These are phyloP conservation scores for Drosophila aff. DNA, from an alignment of 1,140 invertebrate species.

Conservation along the genomic window DNA sequence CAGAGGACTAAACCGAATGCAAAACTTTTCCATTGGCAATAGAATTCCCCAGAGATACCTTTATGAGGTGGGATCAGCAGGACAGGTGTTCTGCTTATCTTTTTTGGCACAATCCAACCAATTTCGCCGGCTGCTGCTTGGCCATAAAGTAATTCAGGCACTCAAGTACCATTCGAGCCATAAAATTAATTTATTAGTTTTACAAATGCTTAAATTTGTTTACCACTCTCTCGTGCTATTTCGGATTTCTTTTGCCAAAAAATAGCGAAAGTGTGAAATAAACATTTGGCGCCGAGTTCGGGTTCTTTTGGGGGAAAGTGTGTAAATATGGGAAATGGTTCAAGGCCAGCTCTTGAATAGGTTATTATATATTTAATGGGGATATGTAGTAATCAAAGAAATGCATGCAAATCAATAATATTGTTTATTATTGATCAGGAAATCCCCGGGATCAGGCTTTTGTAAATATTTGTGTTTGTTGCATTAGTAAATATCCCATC, in stretches of 20 bases:
- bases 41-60: conserved; percentile 4
- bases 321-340: conserved; percentile 37
- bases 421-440: conserved; percentile 23
- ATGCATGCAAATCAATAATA: background rate
- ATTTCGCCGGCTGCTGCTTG: conserved; percentile 23
- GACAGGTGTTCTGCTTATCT: conserved; percentile 49
- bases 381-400: conserved; percentile 13
- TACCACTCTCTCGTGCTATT: conserved; percentile 15
- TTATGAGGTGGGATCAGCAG: conserved; percentile 21
- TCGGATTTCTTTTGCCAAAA: conserved; percentile 25
- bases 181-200: conserved; percentile 74
- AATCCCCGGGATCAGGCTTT: background rate
- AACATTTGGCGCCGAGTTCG: conserved; percentile 9
- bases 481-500: conserved; percentile 36
- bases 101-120: conserved; percentile 27
- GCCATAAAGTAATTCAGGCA: conserved; percentile 44
- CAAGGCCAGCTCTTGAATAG: conserved; percentile 22
- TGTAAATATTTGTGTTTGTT: conserved; percentile 61
- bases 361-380: conserved; percentile 11
- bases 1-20: conserved; percentile 6
- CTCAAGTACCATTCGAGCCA: conserved; percentile 45
- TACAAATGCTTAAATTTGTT: conserved; percentile 68
- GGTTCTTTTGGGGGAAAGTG: conserved; percentile 28
- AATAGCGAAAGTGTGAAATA: conserved; percentile 44
- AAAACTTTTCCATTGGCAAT: conserved; percentile 27